Conservation (phyloP, 2,113 vertebrate species). For the Trichechus manatus region DNA sequence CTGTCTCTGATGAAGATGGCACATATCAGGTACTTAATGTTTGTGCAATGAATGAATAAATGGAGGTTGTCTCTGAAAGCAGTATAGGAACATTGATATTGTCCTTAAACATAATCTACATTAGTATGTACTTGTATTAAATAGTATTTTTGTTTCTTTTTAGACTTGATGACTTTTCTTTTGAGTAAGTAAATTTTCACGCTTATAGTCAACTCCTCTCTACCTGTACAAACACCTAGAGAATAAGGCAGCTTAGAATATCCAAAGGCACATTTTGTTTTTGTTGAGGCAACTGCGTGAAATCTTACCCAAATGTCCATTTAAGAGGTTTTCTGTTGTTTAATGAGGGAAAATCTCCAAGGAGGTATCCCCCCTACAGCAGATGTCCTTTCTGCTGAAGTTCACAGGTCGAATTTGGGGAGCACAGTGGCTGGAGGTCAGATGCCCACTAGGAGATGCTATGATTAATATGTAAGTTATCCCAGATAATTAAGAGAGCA, state of each 20-base stretch:
- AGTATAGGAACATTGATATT: neutral
- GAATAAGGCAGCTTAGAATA: neutral
- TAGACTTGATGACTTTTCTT: conserved; percentile 97
- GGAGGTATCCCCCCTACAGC: conserved; percentile 64
- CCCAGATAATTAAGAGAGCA: conserved; percentile 62
- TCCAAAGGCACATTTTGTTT: conserved; percentile 9
- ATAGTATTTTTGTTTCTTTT: conserved; percentile 88
- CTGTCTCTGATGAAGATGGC: neutral
- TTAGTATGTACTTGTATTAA: conserved; percentile 65
- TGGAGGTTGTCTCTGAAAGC: neutral
- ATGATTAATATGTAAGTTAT: conserved; percentile 74
- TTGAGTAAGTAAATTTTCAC: conserved; percentile 93
- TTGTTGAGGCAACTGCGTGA: neutral
- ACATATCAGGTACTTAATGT: neutral
- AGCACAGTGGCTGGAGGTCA: conserved; percentile 76
- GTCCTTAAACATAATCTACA: conserved; percentile 16
- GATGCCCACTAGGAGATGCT: conserved; percentile 77
- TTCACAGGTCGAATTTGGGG: conserved; percentile 75
- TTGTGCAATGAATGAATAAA: neutral
- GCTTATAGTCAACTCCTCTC: conserved; percentile 24
- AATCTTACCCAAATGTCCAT: conserved; percentile 59
- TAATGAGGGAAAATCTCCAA: conserved; percentile 73
- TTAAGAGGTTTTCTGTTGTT: conserved; percentile 73
- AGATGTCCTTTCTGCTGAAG: conserved; percentile 80
- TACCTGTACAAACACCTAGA: neutral